A percentile compares a stretch with the other conserved stretches of the same genome.
Conservation (phyloP, 2,888 invertebrate genomes). For the Platycnemis pennipes region DNA sequence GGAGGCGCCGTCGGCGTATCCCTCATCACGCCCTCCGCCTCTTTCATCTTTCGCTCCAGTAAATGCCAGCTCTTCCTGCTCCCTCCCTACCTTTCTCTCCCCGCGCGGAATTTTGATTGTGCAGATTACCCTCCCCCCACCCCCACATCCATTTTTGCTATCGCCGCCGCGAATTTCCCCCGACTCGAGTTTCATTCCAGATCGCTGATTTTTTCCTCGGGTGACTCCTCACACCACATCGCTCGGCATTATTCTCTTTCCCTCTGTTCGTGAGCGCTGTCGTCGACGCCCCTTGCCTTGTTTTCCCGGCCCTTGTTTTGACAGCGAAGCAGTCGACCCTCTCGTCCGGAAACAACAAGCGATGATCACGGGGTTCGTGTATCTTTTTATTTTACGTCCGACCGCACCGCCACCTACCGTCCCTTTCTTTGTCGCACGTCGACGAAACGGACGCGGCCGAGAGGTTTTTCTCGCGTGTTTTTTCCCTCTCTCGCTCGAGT, state of each 20-base stretch:
- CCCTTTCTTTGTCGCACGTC: not conserved
- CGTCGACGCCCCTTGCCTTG: not conserved
- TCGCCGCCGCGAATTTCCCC: conserved; percentile 10
- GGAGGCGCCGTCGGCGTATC: not conserved
- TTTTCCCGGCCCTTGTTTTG: not conserved
- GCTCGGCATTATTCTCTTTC: not conserved
- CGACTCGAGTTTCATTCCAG: not conserved
- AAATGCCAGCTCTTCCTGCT: no score
- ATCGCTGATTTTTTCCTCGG: not conserved
- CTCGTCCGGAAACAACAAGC: not conserved
- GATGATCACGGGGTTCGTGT: not conserved
- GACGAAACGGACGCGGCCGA: not conserved
- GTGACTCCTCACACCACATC: not conserved
- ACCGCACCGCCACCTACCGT: not conserved
- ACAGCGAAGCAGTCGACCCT: not conserved
- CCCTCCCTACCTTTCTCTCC: not conserved
- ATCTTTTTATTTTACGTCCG: not conserved
- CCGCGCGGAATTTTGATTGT: conserved; percentile 21
- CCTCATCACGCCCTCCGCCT: not conserved
- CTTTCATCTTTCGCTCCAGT: no score
- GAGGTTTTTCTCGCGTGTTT: not conserved
- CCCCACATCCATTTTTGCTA: not conserved
- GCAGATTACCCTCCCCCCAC: not conserved
- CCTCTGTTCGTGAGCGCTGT: not conserved
- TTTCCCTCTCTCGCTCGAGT: no score